Percentiles rank a stretch among this genome's conserved stretches.
Evolutionary conservation across 2,888 invertebrate genomes (phyloP).

Genomic region (Mythimna impura): DNA sequence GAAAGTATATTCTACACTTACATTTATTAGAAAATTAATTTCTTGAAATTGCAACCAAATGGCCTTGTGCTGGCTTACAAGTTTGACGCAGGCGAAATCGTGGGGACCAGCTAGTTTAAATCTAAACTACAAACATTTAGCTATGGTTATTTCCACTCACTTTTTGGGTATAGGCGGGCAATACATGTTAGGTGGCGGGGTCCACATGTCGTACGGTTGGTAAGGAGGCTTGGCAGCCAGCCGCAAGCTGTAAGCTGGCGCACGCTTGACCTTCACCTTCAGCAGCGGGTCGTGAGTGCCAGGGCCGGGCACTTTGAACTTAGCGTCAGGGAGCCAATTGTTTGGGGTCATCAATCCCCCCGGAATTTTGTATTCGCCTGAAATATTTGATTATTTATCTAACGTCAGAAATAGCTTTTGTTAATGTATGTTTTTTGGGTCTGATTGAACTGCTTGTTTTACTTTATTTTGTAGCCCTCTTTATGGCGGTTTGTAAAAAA

Average conservation of each 20-base stretch:
- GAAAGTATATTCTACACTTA: too few species aligned
- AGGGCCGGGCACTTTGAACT: slow-evolving; percentile 76
- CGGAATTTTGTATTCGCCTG: slow-evolving; percentile 73
- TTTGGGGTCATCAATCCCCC: slow-evolving; percentile 74
- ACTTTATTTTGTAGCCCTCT: too few species aligned
- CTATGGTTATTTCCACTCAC: slow-evolving; percentile 61
- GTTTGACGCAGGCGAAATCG: too few species aligned
- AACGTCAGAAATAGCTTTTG: too few species aligned
- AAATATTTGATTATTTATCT: neutral
- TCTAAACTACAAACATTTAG: neutral
- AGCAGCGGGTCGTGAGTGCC: slow-evolving; percentile 71
- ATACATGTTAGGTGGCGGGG: slow-evolving; percentile 85
- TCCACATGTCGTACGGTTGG: slow-evolving; percentile 81
- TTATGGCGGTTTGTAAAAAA: too few species aligned
- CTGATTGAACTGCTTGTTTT: too few species aligned
- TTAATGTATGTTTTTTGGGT: too few species aligned
- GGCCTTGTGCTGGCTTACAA: too few species aligned
- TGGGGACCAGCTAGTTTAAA: neutral
- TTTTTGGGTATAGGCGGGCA: slow-evolving; percentile 74
- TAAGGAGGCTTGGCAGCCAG: slow-evolving; percentile 74
- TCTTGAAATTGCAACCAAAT: too few species aligned
- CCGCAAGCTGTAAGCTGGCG: slow-evolving; percentile 78
- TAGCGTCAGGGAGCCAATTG: slow-evolving; percentile 65
- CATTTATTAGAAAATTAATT: too few species aligned
- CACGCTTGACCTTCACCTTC: slow-evolving; percentile 66